Evolutionary conservation across 2,113 vertebrate species (phyloP).

Genomic region (Chaetura pelagica): DNA sequence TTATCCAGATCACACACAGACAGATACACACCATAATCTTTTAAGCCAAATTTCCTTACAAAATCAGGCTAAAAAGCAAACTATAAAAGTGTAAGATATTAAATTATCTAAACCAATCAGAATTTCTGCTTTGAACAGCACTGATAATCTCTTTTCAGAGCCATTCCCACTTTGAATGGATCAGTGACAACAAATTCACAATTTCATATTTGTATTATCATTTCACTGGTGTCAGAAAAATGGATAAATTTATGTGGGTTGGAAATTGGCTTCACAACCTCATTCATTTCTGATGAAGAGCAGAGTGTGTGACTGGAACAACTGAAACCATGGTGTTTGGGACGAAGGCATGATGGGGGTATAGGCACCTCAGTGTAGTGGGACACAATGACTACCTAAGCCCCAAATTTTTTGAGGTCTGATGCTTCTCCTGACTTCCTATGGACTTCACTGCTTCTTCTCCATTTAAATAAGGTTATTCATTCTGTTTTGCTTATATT

Average conservation of each 20-base stretch:
- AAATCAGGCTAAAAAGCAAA: not conserved
- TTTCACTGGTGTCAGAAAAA: not conserved
- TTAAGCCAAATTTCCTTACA: not conserved
- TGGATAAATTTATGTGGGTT: not conserved
- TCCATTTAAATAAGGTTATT: not conserved
- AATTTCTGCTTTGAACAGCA: not conserved
- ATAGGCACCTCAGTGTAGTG: too few species aligned
- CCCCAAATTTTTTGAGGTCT: not conserved
- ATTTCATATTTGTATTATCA: not conserved
- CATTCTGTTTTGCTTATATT: not conserved
- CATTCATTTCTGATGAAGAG: not conserved
- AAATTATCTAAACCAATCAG: not conserved
- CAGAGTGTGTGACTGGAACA: not conserved
- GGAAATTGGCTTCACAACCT: not conserved
- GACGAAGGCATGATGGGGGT: not conserved
- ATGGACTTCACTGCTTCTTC: not conserved
- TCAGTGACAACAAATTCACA: not conserved
- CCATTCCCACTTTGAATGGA: not conserved
- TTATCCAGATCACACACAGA: not conserved
- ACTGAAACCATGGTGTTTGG: not conserved
- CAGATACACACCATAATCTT: not conserved
- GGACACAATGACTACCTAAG: not conserved
- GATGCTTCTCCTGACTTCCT: not conserved
- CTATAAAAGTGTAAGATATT: not conserved
- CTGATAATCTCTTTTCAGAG: not conserved